These are phyloP conservation scores for Tanypteryx hageni DNA, from an alignment of 2,888 invertebrate species.

Conservation along the genomic window DNA sequence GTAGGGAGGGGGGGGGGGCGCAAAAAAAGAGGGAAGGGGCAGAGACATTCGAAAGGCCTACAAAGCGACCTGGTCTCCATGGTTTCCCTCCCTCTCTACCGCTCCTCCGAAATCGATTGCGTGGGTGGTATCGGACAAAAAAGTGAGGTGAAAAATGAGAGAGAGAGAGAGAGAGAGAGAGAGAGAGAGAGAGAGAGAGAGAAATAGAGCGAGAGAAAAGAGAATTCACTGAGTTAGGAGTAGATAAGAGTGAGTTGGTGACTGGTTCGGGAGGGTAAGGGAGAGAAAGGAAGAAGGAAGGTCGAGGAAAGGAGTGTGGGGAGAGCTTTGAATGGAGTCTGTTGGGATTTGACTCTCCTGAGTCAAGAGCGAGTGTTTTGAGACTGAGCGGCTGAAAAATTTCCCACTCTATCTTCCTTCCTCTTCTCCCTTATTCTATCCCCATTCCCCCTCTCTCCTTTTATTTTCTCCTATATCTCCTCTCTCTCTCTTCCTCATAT, in stretches of 20 bases:
- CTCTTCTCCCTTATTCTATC: too few species aligned
- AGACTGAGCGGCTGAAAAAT: background rate
- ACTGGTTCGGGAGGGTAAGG: background rate
- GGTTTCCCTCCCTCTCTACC: background rate
- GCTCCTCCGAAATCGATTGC: constrained; percentile 1
- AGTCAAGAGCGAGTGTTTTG: constrained; percentile 44
- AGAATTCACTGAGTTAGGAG: background rate
- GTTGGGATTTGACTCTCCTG: constrained; percentile 31
- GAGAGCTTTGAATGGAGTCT: constrained; percentile 43
- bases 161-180: background rate
- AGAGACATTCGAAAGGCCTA: constrained; percentile 27
- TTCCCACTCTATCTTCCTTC: background rate
- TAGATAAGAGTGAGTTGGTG: background rate
- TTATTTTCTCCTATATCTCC: background rate
- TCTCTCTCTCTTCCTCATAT: background rate
- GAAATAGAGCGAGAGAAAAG: background rate
- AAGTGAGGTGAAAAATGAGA: background rate
- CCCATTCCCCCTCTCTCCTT: too few species aligned
- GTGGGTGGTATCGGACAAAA: constrained; percentile 33
- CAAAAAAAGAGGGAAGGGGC: background rate
- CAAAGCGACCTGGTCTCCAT: constrained; percentile 12
- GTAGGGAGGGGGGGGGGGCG: background rate
- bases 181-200: background rate
- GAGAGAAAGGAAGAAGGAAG: background rate
- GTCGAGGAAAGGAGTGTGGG: background rate